Percentiles rank a stretch among this genome's conserved stretches.
phyloP scores from a whole-genome alignment of 2,797 vertebrate species.

The Lutjanus campechanus region DNA sequence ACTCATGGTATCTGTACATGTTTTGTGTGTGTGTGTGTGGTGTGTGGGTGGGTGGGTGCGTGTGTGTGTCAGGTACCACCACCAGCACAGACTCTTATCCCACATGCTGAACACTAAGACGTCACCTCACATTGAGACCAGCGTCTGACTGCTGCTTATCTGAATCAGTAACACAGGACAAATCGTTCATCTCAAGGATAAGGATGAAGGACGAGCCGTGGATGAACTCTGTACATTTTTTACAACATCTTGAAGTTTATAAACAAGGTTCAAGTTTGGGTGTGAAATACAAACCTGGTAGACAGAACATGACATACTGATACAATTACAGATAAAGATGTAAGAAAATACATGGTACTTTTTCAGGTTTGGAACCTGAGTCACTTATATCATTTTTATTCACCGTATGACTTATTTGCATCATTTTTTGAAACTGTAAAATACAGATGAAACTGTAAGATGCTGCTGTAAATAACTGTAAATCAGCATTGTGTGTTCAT shows the following conservation, averaged over 20 bases:
- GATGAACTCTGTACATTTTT: not conserved
- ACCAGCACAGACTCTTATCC: slow-evolving; percentile 84
- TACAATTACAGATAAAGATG: not conserved
- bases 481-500: slow-evolving; percentile 12
- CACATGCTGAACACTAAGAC: slow-evolving; percentile 79
- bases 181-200: not conserved
- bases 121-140: slow-evolving; percentile 87
- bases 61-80: slow-evolving; percentile 80
- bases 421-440: slow-evolving; percentile 23
- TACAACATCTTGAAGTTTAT: not conserved
- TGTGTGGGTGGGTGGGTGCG: slow-evolving; percentile 19
- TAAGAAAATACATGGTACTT: not conserved
- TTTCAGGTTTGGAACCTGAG: not conserved
- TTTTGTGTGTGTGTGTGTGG: slow-evolving; percentile 1
- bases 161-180: not conserved
- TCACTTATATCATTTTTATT: not conserved
- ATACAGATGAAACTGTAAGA: not conserved
- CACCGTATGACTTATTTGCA: not conserved
- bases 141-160: slow-evolving; percentile 69
- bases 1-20: not conserved
- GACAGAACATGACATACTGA: not conserved
- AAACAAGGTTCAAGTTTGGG: not conserved
- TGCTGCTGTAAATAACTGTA: slow-evolving; percentile 57
- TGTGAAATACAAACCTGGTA: not conserved
- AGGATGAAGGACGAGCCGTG: not conserved